Conservation (phyloP, 2,113 vertebrate genomes). For the Bettongia penicillata region DNA sequence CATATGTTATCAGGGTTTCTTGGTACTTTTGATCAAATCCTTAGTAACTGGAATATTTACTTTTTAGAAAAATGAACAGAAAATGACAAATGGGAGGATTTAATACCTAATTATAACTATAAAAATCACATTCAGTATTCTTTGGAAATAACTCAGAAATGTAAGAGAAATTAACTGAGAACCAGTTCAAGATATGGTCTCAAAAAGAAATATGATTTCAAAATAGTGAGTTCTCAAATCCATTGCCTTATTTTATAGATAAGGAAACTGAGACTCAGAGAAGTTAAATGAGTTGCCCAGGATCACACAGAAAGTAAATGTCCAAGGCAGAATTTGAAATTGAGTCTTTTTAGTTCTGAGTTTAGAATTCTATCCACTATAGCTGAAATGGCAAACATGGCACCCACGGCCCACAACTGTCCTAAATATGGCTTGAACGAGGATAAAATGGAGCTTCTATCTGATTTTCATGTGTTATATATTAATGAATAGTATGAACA, state of each 20-base stretch:
- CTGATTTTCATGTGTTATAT: not conserved
- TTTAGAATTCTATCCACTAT: not conserved
- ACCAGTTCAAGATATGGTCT: too few species aligned
- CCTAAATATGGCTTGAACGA: not conserved
- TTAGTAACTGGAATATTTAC: not conserved
- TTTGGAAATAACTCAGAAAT: too few species aligned
- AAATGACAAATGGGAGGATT: not conserved
- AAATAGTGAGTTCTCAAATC: too few species aligned
- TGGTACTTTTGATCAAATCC: not conserved
- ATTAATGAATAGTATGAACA: too few species aligned
- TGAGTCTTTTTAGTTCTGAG: too few species aligned
- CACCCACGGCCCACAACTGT: not conserved
- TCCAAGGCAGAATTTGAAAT: not conserved
- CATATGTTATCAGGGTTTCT: slow-evolving; percentile 20
- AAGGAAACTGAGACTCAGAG: not conserved
- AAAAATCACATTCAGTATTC: too few species aligned
- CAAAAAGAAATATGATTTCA: too few species aligned
- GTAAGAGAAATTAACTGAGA: too few species aligned
- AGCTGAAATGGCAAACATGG: not conserved
- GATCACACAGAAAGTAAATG: not conserved
- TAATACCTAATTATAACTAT: not conserved
- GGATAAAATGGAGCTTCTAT: not conserved
- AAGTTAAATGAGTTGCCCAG: not conserved
- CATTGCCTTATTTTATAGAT: too few species aligned
- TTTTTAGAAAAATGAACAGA: slow-evolving; percentile 25